Base-by-base conservation (phyloP, 2,797 vertebrate species). In the Schizopygopsis pylzovi region DNA sequence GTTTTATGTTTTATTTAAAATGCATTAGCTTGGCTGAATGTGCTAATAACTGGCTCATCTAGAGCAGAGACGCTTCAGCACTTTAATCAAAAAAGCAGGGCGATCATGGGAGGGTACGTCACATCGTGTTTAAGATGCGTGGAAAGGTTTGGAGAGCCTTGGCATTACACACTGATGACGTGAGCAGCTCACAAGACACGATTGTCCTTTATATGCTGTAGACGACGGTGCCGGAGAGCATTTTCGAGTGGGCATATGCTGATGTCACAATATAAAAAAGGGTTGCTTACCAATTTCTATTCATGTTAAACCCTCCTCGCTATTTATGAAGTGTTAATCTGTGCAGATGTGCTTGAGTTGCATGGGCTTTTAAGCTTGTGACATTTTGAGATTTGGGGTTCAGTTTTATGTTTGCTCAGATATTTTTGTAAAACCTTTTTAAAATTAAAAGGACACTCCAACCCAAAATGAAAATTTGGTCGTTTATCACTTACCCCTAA, bases 1-100 rank as follows among this genome's bases (percentile, higher is more conserved):
- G 88, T 90, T 89, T 90, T 87, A 90, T 89, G 81, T 89, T 86
- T 86, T 85, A 89, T 90, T 87, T 87, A 73, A 87, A 85, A 81
- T 83, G 84, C 88, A 90, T 89, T 90, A 87, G 84, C 79, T 78
- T 72, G 87, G 85, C 81, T 79, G 84, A 78, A 85, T 86, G 83
- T 88, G 83, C 78, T 90, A 89, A 89, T 89, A 85, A 85, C 73
- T 65, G 67, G 39, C 68, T 88, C 75, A 82, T 80, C 82, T 80
- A 83, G 61, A 56, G 82, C 68, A 71, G 75, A 86, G 20, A n/a
- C 68, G 47, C 76, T 85, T 79, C 39, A 25, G 68, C 33, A 63
- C 68, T 75, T 56, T 87, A 59, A 54, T 52, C 49, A 76, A 88
- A 61, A 59, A 77, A 81, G 37, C 39, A 72, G 54, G 79, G 59